These are phyloP conservation scores for Drosophila recens DNA, from an alignment of 2,888 invertebrate genomes.

Conservation along the genomic window DNA sequence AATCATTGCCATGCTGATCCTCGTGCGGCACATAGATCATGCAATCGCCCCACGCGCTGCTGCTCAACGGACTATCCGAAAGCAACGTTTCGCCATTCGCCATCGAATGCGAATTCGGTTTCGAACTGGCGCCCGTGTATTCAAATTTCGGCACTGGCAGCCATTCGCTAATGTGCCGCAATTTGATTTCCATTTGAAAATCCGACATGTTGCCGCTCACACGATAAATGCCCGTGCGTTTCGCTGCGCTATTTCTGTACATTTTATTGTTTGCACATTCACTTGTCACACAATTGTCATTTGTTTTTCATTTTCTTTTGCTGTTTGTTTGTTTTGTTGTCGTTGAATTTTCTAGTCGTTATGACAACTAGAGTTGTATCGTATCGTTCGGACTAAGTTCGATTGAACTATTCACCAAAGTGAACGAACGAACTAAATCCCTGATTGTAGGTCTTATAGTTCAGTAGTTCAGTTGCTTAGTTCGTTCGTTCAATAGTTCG, in stretches of 20 bases:
- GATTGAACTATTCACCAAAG: too few species aligned
- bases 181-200: constrained; percentile 53
- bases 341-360: constrained; percentile 41
- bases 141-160: constrained; percentile 83
- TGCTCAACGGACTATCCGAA: constrained; percentile 33
- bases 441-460: too few species aligned
- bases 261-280: constrained; percentile 18
- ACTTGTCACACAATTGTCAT: neutral
- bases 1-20: constrained; percentile 37
- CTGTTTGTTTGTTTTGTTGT: constrained; percentile 18
- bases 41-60: constrained; percentile 36
- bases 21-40: constrained; percentile 44
- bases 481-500: too few species aligned
- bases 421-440: too few species aligned
- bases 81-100: constrained; percentile 28
- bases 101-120: neutral
- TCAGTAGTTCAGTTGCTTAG: too few species aligned
- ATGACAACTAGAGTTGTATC: too few species aligned
- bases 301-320: constrained; percentile 43
- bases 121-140: constrained; percentile 50
- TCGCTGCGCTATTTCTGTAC: constrained; percentile 52
- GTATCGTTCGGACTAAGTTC: too few species aligned
- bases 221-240: constrained; percentile 82
- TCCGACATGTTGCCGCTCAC: constrained; percentile 76
- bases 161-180: constrained; percentile 80